Conservation (phyloP, 1,140 invertebrate genomes). For the Heliconius hermathena region DNA sequence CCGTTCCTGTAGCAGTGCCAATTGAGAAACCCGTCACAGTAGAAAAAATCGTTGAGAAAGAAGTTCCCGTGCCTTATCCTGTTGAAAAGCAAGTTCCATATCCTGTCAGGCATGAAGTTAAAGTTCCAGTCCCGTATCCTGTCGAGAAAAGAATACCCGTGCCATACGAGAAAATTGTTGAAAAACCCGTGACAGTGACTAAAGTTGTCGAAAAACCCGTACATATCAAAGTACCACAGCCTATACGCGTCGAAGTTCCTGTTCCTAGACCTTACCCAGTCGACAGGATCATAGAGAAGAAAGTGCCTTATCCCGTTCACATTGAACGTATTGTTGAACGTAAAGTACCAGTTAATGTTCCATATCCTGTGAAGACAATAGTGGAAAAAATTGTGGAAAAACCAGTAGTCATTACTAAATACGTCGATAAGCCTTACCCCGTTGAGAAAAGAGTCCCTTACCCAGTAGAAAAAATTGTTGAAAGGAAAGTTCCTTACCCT, state of each 20-base stretch:
- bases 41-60: slow-evolving; percentile 64
- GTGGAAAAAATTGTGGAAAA: slow-evolving; percentile 80
- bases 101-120: slow-evolving; percentile 68
- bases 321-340: slow-evolving; percentile 82
- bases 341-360: slow-evolving; percentile 76
- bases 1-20: slow-evolving; percentile 75
- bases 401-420: slow-evolving; percentile 79
- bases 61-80: slow-evolving; percentile 72
- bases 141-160: slow-evolving; percentile 71
- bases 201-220: slow-evolving; percentile 79
- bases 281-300: slow-evolving; percentile 82
- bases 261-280: slow-evolving; percentile 76
- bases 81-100: slow-evolving; percentile 72
- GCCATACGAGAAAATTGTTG: slow-evolving; percentile 82
- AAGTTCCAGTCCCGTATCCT: slow-evolving; percentile 71
- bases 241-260: slow-evolving; percentile 74
- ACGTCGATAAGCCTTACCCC: slow-evolving; percentile 78
- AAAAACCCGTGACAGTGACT: slow-evolving; percentile 82
- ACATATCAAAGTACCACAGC: slow-evolving; percentile 79
- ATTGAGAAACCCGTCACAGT: slow-evolving; percentile 74
- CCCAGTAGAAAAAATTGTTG: slow-evolving; percentile 75
- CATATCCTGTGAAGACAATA: slow-evolving; percentile 80
- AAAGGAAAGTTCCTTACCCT: slow-evolving; percentile 80
- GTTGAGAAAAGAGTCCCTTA: slow-evolving; percentile 78
- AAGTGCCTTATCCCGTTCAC: slow-evolving; percentile 80